Conservation (phyloP, 2,113 vertebrate species). For the Indicator maculatus region DNA sequence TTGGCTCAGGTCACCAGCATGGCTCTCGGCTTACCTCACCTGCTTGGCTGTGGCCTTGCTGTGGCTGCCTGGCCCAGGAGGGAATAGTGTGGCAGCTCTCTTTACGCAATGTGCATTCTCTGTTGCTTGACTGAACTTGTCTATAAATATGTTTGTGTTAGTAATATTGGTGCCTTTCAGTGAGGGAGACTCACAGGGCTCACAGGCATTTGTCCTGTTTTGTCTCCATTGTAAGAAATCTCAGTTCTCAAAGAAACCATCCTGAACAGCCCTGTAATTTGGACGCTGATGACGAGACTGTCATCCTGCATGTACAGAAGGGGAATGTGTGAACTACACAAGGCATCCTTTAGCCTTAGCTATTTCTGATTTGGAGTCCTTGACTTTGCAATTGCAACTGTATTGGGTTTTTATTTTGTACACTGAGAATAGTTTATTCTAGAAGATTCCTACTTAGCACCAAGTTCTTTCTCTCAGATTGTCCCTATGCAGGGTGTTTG, state of each 20-base stretch:
- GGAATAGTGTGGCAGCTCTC: neutral
- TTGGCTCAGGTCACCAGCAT: rapidly evolving
- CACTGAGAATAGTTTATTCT: neutral
- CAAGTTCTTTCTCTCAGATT: neutral
- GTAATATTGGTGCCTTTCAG: neutral
- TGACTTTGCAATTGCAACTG: neutral
- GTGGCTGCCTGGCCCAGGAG: neutral
- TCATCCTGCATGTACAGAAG: neutral
- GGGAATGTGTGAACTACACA: neutral
- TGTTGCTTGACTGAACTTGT: slow-evolving; percentile 44
- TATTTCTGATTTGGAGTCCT: neutral
- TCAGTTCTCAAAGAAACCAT: neutral
- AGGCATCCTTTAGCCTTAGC: neutral
- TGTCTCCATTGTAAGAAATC: neutral
- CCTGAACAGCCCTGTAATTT: neutral
- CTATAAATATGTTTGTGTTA: neutral
- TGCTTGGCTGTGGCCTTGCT: neutral
- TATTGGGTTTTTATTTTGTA: neutral
- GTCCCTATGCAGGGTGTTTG: neutral
- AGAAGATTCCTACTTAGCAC: neutral
- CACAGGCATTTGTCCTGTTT: rapidly evolving
- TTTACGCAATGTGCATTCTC: rapidly evolving
- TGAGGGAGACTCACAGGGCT: rapidly evolving
- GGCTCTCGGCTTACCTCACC: neutral
- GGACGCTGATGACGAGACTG: neutral